A percentile compares a stretch with the other conserved stretches of the same genome.
phyloP scores from a whole-genome alignment of 2,797 vertebrate species.

The Heterohyrax brucei region DNA sequence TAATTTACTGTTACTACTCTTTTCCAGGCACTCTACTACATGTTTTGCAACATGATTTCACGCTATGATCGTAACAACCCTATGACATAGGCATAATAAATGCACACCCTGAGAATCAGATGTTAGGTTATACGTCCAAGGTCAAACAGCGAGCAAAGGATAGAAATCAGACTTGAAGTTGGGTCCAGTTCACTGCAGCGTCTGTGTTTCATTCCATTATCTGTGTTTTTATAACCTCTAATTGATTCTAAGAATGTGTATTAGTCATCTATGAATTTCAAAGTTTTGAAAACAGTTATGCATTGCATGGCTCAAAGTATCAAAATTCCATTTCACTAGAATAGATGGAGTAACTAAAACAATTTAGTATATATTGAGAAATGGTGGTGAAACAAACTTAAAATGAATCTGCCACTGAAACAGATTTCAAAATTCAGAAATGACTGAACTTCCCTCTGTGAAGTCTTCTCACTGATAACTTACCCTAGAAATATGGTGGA shows the following conservation, averaged over 20 bases:
- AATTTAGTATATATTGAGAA: not conserved
- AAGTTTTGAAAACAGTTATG: constrained; percentile 42
- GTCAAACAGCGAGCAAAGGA: constrained; percentile 1
- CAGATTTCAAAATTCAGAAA: constrained; percentile 26
- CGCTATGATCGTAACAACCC: not conserved
- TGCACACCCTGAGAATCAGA: not conserved
- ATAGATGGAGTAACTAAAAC: not conserved
- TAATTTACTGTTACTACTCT: not conserved
- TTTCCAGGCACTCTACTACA: not conserved
- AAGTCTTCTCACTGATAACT: constrained; percentile 6
- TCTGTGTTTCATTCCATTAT: not conserved
- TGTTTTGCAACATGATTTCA: constrained; percentile 41
- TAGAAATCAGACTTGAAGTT: constrained; percentile 12
- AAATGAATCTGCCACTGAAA: constrained; percentile 2
- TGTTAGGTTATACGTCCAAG: constrained; percentile 21
- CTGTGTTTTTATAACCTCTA: constrained; percentile 24
- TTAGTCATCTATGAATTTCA: constrained; percentile 5
- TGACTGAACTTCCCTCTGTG: not conserved
- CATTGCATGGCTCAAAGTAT: not conserved
- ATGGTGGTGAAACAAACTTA: not conserved
- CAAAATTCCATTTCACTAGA: constrained; percentile 20
- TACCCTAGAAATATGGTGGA: not conserved
- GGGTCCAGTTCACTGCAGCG: not conserved
- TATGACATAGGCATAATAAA: not conserved
- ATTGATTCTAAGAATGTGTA: not conserved